Base-by-base conservation (phyloP, 1,140 invertebrate genomes). In the Acromyrmex charruanus region DNA sequence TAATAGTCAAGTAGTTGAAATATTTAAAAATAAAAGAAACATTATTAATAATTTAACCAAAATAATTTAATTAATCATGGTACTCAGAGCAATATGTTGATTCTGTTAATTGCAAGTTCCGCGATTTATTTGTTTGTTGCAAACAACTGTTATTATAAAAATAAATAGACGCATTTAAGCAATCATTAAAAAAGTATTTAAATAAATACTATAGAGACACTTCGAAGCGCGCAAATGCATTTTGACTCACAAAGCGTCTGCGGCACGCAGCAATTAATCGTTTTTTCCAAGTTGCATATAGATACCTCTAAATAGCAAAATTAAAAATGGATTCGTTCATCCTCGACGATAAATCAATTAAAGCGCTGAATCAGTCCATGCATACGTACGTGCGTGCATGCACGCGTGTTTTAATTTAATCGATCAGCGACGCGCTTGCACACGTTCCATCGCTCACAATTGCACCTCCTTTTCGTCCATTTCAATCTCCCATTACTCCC, bases 241-340 rank as follows among this genome's bases (percentile, higher is more conserved):
- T 16, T 16, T 9, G 18, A 84, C 25, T 58, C 21, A 49, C 68
- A 71, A 85, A 85, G 25, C 7, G 74, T 80, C 61, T 49, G 51
- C 31, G 9, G 55, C 69, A 75, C 18, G 25, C 25, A 82, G 85
- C 77, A 59, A 82, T 82, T 79, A 77, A 39, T 82, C 85, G 80
- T 61, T 74, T 35, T 35, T 6, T 71, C 10, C 51, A 18, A 53
- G 31, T 53, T 59, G n/a, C 28, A 49, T 49, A n/a, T 86, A 49
- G 72, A 58, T 77, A 63, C 31, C 21, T 87, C 82, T 61, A 88
- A 89, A 89, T 89, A 85, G 88, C 87, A 89, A 86, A 89, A 91
- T 90, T 91, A 87, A 90, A 84, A 86, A 85, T 85, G 80, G 68
- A 85, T 91, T 91, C 66, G 49, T 63, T 79, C 69, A 65, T 68